phyloP scores from a whole-genome alignment of 2,797 vertebrate genomes.

The Dicrostonyx torquatus region DNA sequence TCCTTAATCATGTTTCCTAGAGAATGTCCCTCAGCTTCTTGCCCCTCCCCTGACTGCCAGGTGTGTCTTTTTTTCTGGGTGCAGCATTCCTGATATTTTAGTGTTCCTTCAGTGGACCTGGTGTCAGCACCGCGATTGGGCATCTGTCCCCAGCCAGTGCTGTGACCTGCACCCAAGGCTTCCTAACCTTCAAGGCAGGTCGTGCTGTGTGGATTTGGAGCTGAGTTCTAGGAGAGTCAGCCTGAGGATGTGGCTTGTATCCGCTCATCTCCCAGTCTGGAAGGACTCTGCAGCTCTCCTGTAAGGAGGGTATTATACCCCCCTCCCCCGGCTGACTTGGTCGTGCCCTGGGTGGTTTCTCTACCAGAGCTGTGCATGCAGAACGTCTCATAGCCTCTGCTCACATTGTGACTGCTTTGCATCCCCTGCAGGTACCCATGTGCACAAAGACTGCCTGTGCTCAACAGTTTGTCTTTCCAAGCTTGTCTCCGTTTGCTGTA shows the following conservation, averaged over 20 bases:
- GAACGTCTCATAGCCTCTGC: not conserved
- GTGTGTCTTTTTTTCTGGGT: not conserved
- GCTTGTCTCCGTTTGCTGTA: not conserved
- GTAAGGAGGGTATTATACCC: not conserved
- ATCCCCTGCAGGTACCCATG: not conserved
- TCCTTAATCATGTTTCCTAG: not conserved
- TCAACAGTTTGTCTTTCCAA: not conserved
- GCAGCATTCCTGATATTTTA: accelerated
- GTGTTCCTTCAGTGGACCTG: not conserved
- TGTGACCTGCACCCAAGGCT: not conserved
- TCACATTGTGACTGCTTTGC: not conserved
- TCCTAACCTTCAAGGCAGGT: not conserved
- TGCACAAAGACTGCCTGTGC: not conserved
- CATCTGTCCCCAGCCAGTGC: not conserved
- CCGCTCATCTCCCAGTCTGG: not conserved
- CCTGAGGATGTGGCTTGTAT: not conserved
- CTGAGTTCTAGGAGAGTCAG: not conserved
- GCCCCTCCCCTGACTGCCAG: not conserved
- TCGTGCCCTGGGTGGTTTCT: not conserved
- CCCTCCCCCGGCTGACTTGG: no score
- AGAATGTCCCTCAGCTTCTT: accelerated
- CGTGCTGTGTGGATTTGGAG: not conserved
- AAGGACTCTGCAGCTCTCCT: not conserved
- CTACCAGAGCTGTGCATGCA: not conserved
- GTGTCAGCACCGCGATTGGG: no score